Base-by-base conservation (phyloP, 2,797 vertebrate genomes). In the Protosalanx chinensis region DNA sequence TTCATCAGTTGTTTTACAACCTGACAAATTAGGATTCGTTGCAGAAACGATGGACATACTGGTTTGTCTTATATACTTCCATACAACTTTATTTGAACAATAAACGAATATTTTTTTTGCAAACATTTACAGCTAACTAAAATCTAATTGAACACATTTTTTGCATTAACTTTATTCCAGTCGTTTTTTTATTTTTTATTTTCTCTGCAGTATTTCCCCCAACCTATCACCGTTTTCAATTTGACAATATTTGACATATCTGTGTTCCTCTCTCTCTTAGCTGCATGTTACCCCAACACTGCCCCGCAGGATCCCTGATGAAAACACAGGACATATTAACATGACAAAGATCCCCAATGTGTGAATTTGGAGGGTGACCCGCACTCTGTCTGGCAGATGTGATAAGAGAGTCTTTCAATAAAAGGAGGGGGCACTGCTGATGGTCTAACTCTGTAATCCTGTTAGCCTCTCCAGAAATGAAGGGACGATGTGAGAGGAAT, bases 401-500 rank as follows among this genome's bases (percentile, higher is more conserved):
- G 89, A 91, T 91, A 90, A 92, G 88, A 76, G 73, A 83, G 79
- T 70, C 81, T 74, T 83, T 91, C 89, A 89, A 88, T 89, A 86
- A 87, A 87, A 84, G 88, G 85, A 87, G 86, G 87, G 88, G 83
- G 79, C 89, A 70, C 66, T 78, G 76, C 82, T 83, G 76, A 51
- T 79, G 81, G 86, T 88, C 84, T 82, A 81, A 86, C 80, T 81
- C 81, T 81, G 77, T 75, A 83, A 81, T 69, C 84, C 81, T 81
- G 82, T 75, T 77, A 86, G 84, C 81, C 81, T 86, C 84, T 82
- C 79, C 72, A 76, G 81, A 83, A 82, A 86, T 83, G 78, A 87
- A 79, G 83, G 64, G 78, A 74, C 75, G 82, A 83, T 78, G 72
- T 82, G 83, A 81, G 81, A 75, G 61, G 86, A 85, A 85, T 71